These are phyloP conservation scores for Geococcyx californianus DNA, from an alignment of 2,113 vertebrate genomes.

Conservation along the genomic window DNA sequence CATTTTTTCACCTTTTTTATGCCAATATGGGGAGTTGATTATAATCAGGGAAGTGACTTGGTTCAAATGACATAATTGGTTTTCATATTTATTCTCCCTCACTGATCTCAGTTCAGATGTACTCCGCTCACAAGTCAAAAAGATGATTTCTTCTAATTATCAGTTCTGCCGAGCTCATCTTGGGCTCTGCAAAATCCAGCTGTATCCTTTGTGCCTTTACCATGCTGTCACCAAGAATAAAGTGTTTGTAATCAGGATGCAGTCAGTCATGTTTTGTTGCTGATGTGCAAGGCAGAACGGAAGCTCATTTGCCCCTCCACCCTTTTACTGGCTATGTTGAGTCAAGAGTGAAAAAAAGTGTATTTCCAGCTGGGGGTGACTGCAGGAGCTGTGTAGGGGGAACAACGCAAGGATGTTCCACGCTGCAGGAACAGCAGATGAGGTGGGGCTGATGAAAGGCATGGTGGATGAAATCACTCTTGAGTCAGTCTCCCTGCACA, in stretches of 20 bases:
- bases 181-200: slow-evolving; percentile 53
- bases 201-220: slow-evolving; percentile 59
- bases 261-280: slow-evolving; percentile 43
- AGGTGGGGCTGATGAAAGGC: background rate
- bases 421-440: background rate
- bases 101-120: slow-evolving; percentile 62
- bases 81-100: slow-evolving; percentile 64
- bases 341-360: background rate
- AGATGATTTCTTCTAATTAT: slow-evolving; percentile 67
- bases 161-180: slow-evolving; percentile 40
- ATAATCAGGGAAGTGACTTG: slow-evolving; percentile 35
- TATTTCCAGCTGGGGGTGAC: background rate
- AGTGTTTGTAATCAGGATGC: slow-evolving; percentile 52
- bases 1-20: slow-evolving; percentile 59
- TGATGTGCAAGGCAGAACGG: slow-evolving; percentile 30
- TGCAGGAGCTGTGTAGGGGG: background rate
- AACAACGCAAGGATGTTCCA: background rate
- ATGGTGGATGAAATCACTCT: background rate
- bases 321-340: background rate
- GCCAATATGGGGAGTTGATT: slow-evolving; percentile 22
- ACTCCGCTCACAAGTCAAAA: slow-evolving; percentile 59
- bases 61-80: slow-evolving; percentile 62
- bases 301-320: slow-evolving; percentile 22
- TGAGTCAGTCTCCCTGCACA: slow-evolving; percentile 13
- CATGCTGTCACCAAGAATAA: slow-evolving; percentile 48